Percentiles rank a stretch among this genome's conserved stretches.
Conservation (phyloP, 2,888 invertebrate genomes). For the Apamea sordens region DNA sequence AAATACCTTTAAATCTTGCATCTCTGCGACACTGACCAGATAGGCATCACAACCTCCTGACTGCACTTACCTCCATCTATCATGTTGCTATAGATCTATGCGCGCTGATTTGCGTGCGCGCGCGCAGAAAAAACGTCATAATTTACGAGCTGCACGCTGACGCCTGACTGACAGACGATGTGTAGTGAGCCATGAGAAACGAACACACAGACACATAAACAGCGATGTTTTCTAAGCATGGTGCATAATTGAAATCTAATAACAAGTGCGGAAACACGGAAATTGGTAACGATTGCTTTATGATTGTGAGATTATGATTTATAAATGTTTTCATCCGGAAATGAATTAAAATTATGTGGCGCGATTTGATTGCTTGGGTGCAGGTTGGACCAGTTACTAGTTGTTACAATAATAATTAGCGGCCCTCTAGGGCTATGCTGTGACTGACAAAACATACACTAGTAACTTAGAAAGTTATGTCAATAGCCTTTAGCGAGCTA, state of each 20-base stretch:
- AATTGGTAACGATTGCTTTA: conserved; percentile 58
- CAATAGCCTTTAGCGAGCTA: not conserved
- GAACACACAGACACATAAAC: conserved; percentile 46
- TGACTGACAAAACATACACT: conserved; percentile 18
- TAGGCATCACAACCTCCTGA: conserved; percentile 44
- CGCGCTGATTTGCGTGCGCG: conserved; percentile 81
- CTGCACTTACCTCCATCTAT: conserved; percentile 15
- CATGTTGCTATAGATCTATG: conserved; percentile 55
- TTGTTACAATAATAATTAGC: conserved; percentile 31
- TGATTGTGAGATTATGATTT: conserved; percentile 49
- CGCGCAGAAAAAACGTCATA: conserved; percentile 82
- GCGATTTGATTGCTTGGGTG: conserved; percentile 45
- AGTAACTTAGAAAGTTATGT: conserved; percentile 4
- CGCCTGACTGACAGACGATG: conserved; percentile 80
- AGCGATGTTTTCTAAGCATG: conserved; percentile 36
- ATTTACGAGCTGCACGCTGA: conserved; percentile 78
- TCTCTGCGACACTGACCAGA: conserved; percentile 36
- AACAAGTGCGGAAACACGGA: conserved; percentile 49
- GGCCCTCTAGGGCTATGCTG: conserved; percentile 1
- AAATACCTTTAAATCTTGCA: conserved; percentile 7
- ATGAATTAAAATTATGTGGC: conserved; percentile 50
- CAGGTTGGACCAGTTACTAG: conserved; percentile 29
- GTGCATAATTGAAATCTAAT: conserved; percentile 54
- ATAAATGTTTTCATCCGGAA: conserved; percentile 59
- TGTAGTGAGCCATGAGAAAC: conserved; percentile 67